phyloP scores from a whole-genome alignment of 2,888 invertebrate species.

The Sesia apiformis region DNA sequence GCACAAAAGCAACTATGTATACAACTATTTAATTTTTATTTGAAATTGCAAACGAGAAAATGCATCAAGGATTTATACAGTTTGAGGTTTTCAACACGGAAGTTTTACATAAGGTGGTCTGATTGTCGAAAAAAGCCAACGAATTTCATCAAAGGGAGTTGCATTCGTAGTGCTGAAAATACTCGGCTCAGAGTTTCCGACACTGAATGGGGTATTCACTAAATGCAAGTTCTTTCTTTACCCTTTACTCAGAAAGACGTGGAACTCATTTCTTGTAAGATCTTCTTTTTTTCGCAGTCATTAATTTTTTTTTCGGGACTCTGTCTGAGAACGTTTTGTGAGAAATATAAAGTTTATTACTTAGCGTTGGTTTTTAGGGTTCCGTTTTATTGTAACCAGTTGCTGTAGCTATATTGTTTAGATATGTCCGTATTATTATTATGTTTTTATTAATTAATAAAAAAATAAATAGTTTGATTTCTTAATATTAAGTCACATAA shows the following conservation, averaged over 20 bases:
- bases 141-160: constrained; percentile 58
- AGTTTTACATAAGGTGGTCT: not conserved
- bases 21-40: not conserved
- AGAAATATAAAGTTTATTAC: not conserved
- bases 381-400: not conserved
- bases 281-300: constrained; percentile 39
- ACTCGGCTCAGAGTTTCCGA: constrained; percentile 56
- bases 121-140: constrained; percentile 58
- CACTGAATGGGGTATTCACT: constrained; percentile 68
- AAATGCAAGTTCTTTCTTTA: constrained; percentile 61
- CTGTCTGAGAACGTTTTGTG: constrained; percentile 3
- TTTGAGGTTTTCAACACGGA: not conserved
- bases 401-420: not conserved
- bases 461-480: too few species aligned
- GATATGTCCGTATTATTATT: too few species aligned
- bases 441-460: too few species aligned
- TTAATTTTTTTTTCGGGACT: constrained; percentile 36
- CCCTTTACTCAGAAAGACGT: constrained; percentile 63
- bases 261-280: constrained; percentile 60
- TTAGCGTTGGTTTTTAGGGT: not conserved
- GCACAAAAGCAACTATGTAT: not conserved
- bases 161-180: constrained; percentile 56
- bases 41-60: not conserved
- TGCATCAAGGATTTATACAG: not conserved
- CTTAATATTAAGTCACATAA: too few species aligned